Conservation (phyloP, 2,888 invertebrate species). For the Imbricaverruca yamaguchii region DNA sequence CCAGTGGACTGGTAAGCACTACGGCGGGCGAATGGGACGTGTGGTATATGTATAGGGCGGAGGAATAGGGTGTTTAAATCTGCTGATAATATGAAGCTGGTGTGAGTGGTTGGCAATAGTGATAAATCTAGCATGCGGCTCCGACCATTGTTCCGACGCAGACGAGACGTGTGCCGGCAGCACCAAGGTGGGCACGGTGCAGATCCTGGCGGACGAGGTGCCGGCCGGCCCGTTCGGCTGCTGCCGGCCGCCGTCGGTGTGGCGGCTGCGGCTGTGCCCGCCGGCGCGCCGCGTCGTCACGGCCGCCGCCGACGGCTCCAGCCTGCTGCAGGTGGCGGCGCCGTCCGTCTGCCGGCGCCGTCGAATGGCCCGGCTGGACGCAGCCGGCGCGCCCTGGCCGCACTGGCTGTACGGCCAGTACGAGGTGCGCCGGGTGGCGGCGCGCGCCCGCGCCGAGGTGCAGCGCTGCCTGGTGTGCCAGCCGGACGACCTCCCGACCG, state of each 20-base stretch:
- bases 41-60: too few species aligned
- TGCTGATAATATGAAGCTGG: too few species aligned
- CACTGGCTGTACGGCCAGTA: constrained; percentile 58
- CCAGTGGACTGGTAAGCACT: too few species aligned
- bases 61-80: too few species aligned
- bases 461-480: constrained; percentile 23
- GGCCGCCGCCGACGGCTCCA: background rate
- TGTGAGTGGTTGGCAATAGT: too few species aligned
- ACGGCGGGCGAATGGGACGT: too few species aligned
- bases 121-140: too few species aligned
- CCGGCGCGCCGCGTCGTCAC: background rate
- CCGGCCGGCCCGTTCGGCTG: constrained; percentile 51
- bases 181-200: constrained; percentile 53
- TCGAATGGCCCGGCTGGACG: constrained; percentile 38
- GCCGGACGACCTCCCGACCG: constrained; percentile 48
- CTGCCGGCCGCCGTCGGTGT: constrained; percentile 37
- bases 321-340: constrained; percentile 43
- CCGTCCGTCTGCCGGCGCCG: background rate
- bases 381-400: constrained; percentile 56
- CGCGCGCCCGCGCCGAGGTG: constrained; percentile 29
- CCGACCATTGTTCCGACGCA: too few species aligned
- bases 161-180: constrained; percentile 35
- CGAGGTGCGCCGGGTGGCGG: constrained; percentile 47
- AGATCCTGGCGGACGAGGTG: constrained; percentile 59
- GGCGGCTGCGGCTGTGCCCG: constrained; percentile 23